Evolutionary conservation across 2,888 invertebrate species (phyloP), one percentile per base, ranked within the genome.

Genomic region (Cantharis rustica): DNA sequence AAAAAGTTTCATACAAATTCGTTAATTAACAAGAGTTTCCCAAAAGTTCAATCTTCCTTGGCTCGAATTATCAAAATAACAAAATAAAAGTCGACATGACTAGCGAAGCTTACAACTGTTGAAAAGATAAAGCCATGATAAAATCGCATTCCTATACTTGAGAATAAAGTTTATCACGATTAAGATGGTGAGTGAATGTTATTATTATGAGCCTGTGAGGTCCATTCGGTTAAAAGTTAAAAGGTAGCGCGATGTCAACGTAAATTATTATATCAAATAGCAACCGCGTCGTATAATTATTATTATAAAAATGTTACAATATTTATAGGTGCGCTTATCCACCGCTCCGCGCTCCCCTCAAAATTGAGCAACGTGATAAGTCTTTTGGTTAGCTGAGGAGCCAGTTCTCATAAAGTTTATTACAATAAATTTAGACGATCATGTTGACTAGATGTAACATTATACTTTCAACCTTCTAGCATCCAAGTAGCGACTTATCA

Each of bases 371-470:
- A 69, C 15, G 17, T 9, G 27, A 69, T 31, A 17, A 20, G 15
- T 69, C 47, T 47, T 69, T 31, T 31, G 47, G 20, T 20, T 20
- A 72, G 76, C 31, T 63, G 64, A 63, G 69, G 69, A 69, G 69
- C 72, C 26, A 16, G 68, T 75, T 71, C 71, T 68, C 26, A 69
- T 47, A 75, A 75, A 64, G 62, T 73, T 76, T 76, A 77, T 72
- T 74, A 72, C 75, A 69, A 64, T 72, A 77, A 69, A 74, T 66
- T 66, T 17, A 73, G 77, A 81, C 78, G 81, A 81, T 77, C 79
- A 80, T 79, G 79, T 81, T 79, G 75, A 77, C 77, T 68, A 77
- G 77, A 76, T 81, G 81, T 80, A 81, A 81, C 76, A 79, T 79
- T 78, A 81, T 80, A 80, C 77, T 78, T 72, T 73, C 72, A 77